These are phyloP conservation scores for Drosophila putrida DNA, from an alignment of 2,888 invertebrate species.

Conservation along the genomic window DNA sequence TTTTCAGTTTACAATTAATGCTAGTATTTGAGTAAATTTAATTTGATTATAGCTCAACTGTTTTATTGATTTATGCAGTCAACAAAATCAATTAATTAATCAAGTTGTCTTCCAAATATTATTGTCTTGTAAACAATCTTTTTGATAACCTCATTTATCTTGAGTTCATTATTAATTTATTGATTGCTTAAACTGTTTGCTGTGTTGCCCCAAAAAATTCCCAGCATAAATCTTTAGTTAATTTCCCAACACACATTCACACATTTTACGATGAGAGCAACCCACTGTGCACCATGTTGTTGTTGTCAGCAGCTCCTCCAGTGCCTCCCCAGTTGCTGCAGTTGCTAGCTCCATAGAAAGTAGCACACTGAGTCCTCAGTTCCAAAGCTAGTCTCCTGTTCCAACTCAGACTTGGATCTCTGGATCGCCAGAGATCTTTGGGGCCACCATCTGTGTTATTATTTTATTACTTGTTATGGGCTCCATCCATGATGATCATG, in stretches of 20 bases:
- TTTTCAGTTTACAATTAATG: neutral
- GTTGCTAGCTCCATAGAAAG: slow-evolving; percentile 63
- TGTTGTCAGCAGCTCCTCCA: slow-evolving; percentile 18
- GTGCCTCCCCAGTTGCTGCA: slow-evolving; percentile 21
- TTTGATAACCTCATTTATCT: neutral
- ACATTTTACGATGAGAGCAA: slow-evolving; percentile 25
- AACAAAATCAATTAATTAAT: neutral
- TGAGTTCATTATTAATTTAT: neutral
- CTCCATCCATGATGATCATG: slow-evolving; percentile 65
- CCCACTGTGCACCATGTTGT: slow-evolving; percentile 54
- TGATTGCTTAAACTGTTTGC: slow-evolving; percentile 8
- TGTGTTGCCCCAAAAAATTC: slow-evolving; percentile 2
- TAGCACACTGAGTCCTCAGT: slow-evolving; percentile 49
- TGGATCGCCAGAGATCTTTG: slow-evolving; percentile 47
- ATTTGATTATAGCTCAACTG: too few species aligned
- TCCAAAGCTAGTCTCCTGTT: slow-evolving; percentile 21
- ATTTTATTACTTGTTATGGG: slow-evolving; percentile 82
- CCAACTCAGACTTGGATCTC: slow-evolving; percentile 12
- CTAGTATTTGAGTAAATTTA: too few species aligned
- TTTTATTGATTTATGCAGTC: neutral
- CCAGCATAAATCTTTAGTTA: slow-evolving; percentile 23
- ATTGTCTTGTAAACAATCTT: neutral
- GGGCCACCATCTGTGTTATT: slow-evolving; percentile 82
- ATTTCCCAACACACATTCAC: slow-evolving; percentile 29
- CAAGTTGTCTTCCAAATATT: neutral